Percentiles rank a stretch among this genome's conserved stretches.
Evolutionary conservation across 2,113 vertebrate genomes (phyloP).

Genomic region (Psittacula cyanocephala): DNA sequence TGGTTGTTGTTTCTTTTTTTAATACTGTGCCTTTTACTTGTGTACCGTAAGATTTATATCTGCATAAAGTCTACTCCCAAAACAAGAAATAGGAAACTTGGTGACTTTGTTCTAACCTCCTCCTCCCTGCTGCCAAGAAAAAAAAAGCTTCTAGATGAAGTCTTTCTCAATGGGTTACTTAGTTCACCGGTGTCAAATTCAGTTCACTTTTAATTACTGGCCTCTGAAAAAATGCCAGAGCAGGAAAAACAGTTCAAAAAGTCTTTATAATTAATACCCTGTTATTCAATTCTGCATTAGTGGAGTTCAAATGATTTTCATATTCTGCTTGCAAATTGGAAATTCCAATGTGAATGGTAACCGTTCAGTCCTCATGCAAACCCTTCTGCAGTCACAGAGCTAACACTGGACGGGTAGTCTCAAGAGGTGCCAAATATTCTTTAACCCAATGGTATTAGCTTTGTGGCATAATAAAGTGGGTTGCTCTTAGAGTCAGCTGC

Average conservation of each 20-base stretch:
- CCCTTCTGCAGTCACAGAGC: neutral
- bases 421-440: neutral
- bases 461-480: neutral
- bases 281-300: neutral
- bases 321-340: neutral
- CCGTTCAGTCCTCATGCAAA: neutral
- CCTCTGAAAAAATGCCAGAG: neutral
- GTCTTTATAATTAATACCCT: neutral
- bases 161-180: neutral
- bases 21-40: neutral
- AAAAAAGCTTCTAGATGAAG: neutral
- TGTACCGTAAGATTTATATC: neutral
- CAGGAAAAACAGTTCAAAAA: neutral
- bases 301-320: neutral
- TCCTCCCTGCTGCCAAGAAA: accelerated
- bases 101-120: neutral
- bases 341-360: neutral
- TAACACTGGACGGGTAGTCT: neutral
- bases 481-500: neutral
- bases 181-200: neutral
- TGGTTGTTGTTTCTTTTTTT: neutral
- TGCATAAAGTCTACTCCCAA: neutral
- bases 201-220: neutral
- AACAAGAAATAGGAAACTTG: neutral
- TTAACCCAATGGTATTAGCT: neutral